Base-by-base conservation (phyloP, 2,888 invertebrate species). In the Galeruca laticollis region DNA sequence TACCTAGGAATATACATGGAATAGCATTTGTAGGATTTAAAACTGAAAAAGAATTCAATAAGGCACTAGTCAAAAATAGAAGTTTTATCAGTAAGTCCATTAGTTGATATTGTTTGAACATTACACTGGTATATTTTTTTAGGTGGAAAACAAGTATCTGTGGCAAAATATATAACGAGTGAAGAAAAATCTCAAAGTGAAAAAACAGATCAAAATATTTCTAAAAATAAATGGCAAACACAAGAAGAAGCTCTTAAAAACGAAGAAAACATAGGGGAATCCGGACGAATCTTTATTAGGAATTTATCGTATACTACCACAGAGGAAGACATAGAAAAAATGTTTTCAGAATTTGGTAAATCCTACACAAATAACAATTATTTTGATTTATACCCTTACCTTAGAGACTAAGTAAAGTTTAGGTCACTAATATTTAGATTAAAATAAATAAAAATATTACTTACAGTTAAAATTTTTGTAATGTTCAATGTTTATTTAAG, bases 11-110 rank as follows among this genome's bases (percentile, higher is more conserved):
- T 77, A 87, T 93, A 1, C 91, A 92, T 81, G 95, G 96, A 6
- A 93, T 97, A 79, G 97, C 96, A 49, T 97, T 93, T 87, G 93
- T 95, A n/a, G 96, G 96, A 2, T 97, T 98, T 80, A 91, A 92
- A 83, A 92, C 91, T 3, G 94, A 96, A 80, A 91, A 90, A 73
- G 93, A 94, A 74, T 88, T 93, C 80, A 91, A 91, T 35, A 92
- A 93, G 80, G 97, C 95, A 1, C 86, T 97, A 76, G 86, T 88
- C 60, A 96, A 96, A 84, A 90, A 96, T 82, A 94, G 93, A 86
- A 93, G 94, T 81, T 96, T 96, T 83, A 88, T 97, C 79, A 91
- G 94, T 93, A 87, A 86, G 86, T 82, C 56, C 72, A 73, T 47
- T 2, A 52, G n/a, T n/a, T 52, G 3, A 52, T 70, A 63, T 69